Percentiles rank a stretch among this genome's conserved stretches.
phyloP scores from a whole-genome alignment of 2,888 invertebrate species.

The Conchocele bisecta region DNA sequence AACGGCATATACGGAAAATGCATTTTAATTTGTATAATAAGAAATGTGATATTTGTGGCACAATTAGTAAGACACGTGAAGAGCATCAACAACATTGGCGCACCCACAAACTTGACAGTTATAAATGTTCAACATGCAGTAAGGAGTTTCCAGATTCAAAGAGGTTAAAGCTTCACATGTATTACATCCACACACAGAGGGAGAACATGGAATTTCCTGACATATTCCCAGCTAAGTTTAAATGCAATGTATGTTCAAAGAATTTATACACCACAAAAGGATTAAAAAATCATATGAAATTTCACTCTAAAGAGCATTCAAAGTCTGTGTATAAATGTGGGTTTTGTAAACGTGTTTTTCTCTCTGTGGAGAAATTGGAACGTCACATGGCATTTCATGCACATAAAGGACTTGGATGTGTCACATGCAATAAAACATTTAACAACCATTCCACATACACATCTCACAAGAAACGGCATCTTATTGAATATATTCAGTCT shows the following conservation, averaged over 20 bases:
- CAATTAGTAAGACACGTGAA: conserved; percentile 50
- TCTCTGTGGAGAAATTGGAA: conserved; percentile 23
- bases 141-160: conserved; percentile 56
- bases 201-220: not conserved
- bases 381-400: conserved; percentile 50
- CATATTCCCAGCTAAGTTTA: too few species aligned
- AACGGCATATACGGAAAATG: conserved; percentile 57
- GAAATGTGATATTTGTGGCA: conserved; percentile 53
- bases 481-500: conserved; percentile 22
- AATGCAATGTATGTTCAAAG: conserved; percentile 54
- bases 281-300: conserved; percentile 51
- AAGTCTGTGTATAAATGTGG: conserved; percentile 48
- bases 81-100: conserved; percentile 51
- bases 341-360: conserved; percentile 42
- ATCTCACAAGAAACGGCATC: conserved; percentile 51
- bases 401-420: conserved; percentile 43
- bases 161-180: conserved; percentile 51
- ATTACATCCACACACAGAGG: too few species aligned
- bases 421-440: conserved; percentile 43
- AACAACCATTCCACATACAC: conserved; percentile 38
- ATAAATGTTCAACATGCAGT: conserved; percentile 46
- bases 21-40: conserved; percentile 58
- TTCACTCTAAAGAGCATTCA: conserved; percentile 35
- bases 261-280: conserved; percentile 58
- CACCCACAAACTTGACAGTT: conserved; percentile 45